These are phyloP conservation scores for Phrynocephalus guinanensis DNA, from an alignment of 2,797 vertebrate genomes.

Conservation along the genomic window DNA sequence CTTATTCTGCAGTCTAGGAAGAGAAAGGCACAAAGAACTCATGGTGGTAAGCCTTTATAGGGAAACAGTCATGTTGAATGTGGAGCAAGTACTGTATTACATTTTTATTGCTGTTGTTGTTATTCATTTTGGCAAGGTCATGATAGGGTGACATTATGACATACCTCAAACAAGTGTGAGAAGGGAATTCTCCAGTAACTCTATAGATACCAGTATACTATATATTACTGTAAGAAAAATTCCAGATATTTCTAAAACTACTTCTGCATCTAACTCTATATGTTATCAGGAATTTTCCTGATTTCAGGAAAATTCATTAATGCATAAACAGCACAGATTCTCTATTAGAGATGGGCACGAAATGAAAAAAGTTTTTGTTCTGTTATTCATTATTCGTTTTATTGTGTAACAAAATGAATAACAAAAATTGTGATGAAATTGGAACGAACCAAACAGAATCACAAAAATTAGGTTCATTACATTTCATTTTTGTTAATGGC, in stretches of 20 bases:
- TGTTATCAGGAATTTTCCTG: neutral
- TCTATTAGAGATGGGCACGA: no score
- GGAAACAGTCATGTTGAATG: conserved; percentile 2
- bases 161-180: neutral
- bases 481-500: no score
- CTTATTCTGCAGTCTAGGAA: conserved; percentile 6
- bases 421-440: no score
- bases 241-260: neutral
- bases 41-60: neutral
- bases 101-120: neutral
- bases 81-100: neutral
- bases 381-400: no score
- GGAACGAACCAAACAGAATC: no score
- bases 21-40: conserved; percentile 16
- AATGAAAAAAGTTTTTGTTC: no score
- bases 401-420: no score
- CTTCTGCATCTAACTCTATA: neutral
- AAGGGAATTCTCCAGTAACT: neutral
- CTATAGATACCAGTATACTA: neutral
- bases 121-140: neutral
- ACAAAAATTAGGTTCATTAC: no score
- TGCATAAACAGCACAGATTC: neutral
- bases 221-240: neutral
- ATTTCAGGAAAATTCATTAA: neutral
- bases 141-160: neutral